Conservation (phyloP, 92 coral and sea anemone genomes). For the Blastomussa wellsi region DNA sequence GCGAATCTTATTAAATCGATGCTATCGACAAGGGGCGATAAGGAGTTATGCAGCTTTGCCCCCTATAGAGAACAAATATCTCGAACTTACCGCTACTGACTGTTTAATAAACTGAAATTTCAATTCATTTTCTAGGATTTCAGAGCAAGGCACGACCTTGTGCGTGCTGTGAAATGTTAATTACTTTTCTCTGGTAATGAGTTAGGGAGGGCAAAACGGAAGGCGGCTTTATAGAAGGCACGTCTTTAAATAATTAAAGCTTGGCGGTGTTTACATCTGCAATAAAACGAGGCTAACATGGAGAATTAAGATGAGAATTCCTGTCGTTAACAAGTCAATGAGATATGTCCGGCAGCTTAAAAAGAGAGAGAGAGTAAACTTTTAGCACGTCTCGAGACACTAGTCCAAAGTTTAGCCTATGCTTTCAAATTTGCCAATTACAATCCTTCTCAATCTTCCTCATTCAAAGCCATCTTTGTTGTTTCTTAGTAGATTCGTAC, state of each 20-base stretch:
- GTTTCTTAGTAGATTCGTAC: no score
- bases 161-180: slow-evolving; percentile 27
- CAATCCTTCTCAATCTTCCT: no score
- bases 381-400: not conserved
- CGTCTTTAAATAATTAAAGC: not conserved
- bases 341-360: not conserved
- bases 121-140: not conserved
- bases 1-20: slow-evolving; percentile 3
- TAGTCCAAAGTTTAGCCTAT: not conserved
- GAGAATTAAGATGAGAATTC: not conserved
- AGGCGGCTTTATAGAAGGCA: slow-evolving; percentile 8
- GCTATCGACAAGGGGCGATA: not conserved
- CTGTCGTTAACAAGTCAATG: slow-evolving; percentile 3
- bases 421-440: no score
- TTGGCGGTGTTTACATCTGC: slow-evolving; percentile 18
- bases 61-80: slow-evolving; percentile 4
- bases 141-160: not conserved
- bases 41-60: not conserved
- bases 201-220: slow-evolving; percentile 21
- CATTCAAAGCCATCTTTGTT: no score
- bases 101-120: slow-evolving; percentile 1
- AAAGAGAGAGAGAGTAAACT: not conserved
- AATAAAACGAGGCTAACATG: slow-evolving; percentile 5
- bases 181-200: not conserved
- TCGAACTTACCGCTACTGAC: not conserved